Evolutionary conservation across 2,797 vertebrate genomes (phyloP).

Genomic region (Acipenser transmontanus): DNA sequence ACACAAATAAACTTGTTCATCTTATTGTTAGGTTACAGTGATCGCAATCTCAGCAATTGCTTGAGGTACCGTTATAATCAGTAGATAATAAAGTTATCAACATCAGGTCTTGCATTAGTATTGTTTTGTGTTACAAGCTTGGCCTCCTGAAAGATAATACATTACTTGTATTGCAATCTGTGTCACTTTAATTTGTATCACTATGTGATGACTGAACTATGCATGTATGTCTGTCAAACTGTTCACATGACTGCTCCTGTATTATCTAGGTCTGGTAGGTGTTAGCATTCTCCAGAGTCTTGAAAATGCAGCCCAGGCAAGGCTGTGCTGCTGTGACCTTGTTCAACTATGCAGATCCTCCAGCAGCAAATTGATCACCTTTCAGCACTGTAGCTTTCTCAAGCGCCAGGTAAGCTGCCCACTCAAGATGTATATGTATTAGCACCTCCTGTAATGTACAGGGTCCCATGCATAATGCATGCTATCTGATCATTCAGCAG

Average conservation of each 20-base stretch:
- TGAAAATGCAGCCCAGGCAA: slow-evolving; percentile 32
- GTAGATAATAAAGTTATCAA: no score
- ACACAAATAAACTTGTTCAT: neutral
- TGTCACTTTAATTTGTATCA: neutral
- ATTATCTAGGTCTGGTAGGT: slow-evolving; percentile 57
- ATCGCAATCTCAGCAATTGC: no score
- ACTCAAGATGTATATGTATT: neutral
- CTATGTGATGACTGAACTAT: neutral
- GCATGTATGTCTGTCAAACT: neutral
- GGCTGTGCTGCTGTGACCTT: slow-evolving; percentile 40
- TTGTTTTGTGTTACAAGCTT: no score
- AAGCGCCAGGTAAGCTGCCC: slow-evolving; percentile 72
- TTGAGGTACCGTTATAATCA: no score
- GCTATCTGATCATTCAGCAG: no score
- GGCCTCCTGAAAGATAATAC: no score
- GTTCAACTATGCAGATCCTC: slow-evolving; percentile 52
- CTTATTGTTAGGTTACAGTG: neutral
- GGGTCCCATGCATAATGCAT: no score
- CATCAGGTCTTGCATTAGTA: no score
- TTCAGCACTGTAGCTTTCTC: slow-evolving; percentile 76
- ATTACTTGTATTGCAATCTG: no score
- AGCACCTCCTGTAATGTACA: neutral
- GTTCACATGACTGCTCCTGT: slow-evolving; percentile 6
- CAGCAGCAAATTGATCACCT: slow-evolving; percentile 58
- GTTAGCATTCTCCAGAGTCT: slow-evolving; percentile 49